Conservation (phyloP, 1,140 invertebrate genomes). For the Caenorhabditis inopinata region DNA sequence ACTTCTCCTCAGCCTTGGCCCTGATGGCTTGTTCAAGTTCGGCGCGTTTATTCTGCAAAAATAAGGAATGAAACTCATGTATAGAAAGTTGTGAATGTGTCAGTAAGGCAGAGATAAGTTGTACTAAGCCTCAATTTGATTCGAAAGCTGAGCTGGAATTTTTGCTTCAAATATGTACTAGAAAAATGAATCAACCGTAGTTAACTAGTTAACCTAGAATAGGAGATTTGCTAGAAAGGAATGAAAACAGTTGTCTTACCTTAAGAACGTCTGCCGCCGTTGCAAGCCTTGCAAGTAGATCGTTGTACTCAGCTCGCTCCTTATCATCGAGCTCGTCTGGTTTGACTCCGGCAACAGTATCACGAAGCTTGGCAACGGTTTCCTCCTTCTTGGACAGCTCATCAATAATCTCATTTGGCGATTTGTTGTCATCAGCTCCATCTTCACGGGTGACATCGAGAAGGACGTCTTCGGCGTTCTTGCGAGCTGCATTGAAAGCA, state of each 20-base stretch:
- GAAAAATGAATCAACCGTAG: too few relatives aligned
- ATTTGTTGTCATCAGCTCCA: not conserved
- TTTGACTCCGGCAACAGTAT: not conserved
- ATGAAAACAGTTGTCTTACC: not conserved
- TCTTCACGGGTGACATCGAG: not conserved
- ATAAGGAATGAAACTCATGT: not conserved
- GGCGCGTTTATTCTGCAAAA: conserved; percentile 14
- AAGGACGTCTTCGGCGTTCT: conserved; percentile 43
- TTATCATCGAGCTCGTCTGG: conserved; percentile 16
- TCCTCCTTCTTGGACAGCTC: conserved; percentile 26
- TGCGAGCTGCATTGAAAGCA: conserved; percentile 44
- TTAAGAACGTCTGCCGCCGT: conserved; percentile 1
- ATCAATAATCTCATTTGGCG: conserved; percentile 12
- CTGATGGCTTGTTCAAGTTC: conserved; percentile 43
- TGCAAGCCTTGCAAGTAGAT: not conserved
- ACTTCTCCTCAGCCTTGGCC: conserved; percentile 33
- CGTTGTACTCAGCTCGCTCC: conserved; percentile 19
- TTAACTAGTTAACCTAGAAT: too few relatives aligned
- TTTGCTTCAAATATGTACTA: too few relatives aligned
- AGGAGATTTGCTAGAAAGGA: too few relatives aligned
- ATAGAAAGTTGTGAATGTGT: too few relatives aligned
- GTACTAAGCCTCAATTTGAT: too few relatives aligned
- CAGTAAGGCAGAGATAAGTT: too few relatives aligned
- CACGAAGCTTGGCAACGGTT: conserved; percentile 10
- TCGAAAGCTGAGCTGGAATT: too few relatives aligned